phyloP scores from a whole-genome alignment of 2,888 invertebrate species.

The Molanna angustata region DNA sequence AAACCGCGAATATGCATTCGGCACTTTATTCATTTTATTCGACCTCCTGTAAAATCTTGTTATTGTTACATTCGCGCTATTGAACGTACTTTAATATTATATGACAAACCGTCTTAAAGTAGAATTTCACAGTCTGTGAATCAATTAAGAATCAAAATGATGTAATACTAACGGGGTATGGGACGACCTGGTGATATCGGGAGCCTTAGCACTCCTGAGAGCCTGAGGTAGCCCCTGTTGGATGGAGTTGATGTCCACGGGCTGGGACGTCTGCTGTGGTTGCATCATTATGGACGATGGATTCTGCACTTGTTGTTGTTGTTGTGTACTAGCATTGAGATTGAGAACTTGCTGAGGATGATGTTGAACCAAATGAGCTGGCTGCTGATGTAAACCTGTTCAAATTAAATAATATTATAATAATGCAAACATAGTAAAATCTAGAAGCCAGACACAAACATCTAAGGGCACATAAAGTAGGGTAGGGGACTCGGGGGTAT shows the following conservation, averaged over 20 bases:
- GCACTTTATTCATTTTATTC: no score
- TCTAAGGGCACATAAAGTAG: no score
- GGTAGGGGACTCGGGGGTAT: no score
- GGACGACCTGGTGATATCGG: conserved; percentile 27
- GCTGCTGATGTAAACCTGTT: conserved; percentile 13
- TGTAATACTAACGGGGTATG: conserved; percentile 29
- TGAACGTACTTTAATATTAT: no score
- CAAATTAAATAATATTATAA: not conserved
- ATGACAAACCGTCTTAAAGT: no score
- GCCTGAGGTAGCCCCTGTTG: conserved; percentile 30
- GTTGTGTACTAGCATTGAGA: conserved; percentile 24
- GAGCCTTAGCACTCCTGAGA: conserved; percentile 17
- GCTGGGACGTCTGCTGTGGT: conserved; percentile 27
- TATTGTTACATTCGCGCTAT: no score
- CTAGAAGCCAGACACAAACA: no score
- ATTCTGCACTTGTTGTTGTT: conserved; percentile 33
- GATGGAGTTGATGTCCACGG: conserved; percentile 26
- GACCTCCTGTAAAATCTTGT: no score
- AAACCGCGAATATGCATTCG: no score
- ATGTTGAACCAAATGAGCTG: conserved; percentile 22
- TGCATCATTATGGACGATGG: conserved; percentile 28
- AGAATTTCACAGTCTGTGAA: no score
- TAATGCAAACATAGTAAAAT: not conserved
- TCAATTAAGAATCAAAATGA: no score
- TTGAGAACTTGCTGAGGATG: conserved; percentile 23